Evolutionary conservation across 2,797 vertebrate species (phyloP).

Genomic region (Danio choprae): DNA sequence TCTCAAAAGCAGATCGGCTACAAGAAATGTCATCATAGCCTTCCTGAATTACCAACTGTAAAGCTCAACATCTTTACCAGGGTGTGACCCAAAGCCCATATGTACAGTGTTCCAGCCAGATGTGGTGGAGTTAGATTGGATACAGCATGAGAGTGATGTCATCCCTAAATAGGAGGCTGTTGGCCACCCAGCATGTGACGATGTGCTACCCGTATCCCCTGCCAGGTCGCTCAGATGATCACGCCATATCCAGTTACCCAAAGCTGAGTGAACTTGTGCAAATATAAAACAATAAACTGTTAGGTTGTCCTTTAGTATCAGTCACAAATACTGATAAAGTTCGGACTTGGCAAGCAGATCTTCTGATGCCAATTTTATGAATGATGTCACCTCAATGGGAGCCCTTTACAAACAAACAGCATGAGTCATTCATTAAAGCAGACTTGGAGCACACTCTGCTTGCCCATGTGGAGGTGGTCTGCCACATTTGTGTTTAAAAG

Average conservation of each 20-base stretch:
- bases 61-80: constrained; percentile 15
- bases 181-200: constrained; percentile 44
- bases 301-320: not conserved
- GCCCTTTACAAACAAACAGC: constrained; percentile 25
- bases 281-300: constrained; percentile 9
- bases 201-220: constrained; percentile 14
- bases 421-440: constrained; percentile 19
- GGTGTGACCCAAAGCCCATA: constrained; percentile 51
- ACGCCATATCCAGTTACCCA: constrained; percentile 16
- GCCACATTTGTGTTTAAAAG: not conserved
- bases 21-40: constrained; percentile 38
- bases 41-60: constrained; percentile 28
- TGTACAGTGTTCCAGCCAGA: constrained; percentile 43
- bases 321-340: not conserved
- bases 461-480: not conserved
- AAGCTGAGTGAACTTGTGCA: constrained; percentile 17
- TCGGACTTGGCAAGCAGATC: not conserved
- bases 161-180: constrained; percentile 27
- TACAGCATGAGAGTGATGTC: constrained; percentile 37
- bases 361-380: not conserved
- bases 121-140: constrained; percentile 16
- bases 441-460: not conserved
- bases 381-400: not conserved
- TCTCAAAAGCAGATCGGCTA: constrained; percentile 29
- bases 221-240: constrained; percentile 44